These are phyloP conservation scores for Aramus guarauna DNA, from an alignment of 2,113 vertebrate genomes.

Conservation along the genomic window DNA sequence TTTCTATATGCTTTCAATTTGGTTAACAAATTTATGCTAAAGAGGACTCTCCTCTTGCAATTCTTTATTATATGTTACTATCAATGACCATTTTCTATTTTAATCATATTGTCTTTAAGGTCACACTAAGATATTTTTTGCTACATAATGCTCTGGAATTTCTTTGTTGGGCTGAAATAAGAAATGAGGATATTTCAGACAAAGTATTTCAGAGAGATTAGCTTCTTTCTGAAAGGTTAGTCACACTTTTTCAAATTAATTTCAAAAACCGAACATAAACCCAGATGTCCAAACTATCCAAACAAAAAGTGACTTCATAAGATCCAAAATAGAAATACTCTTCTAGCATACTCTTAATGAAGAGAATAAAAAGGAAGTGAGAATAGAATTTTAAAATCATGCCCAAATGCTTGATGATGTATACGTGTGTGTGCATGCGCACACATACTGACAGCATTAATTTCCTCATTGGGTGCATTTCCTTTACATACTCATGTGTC, in stretches of 20 bases:
- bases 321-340: not conserved
- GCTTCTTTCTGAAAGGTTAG: not conserved
- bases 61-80: not conserved
- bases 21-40: not conserved
- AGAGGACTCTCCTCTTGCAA: not conserved
- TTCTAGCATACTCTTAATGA: not conserved
- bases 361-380: not conserved
- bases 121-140: not conserved
- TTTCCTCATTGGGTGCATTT: not conserved
- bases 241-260: not conserved
- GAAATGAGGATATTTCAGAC: not conserved
- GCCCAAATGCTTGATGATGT: not conserved
- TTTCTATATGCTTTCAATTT: not conserved
- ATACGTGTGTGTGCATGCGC: rapidly evolving
- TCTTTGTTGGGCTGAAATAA: not conserved
- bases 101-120: not conserved
- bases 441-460: not conserved
- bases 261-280: not conserved
- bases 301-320: not conserved
- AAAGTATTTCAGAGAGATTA: not conserved
- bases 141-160: not conserved
- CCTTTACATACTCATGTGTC: rapidly evolving
- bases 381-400: not conserved
- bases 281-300: not conserved
- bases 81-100: not conserved